Evolutionary conservation across 1,140 invertebrate genomes (phyloP), one percentile per base, ranked within the genome.

Genomic region (Aphelinus certus): DNA sequence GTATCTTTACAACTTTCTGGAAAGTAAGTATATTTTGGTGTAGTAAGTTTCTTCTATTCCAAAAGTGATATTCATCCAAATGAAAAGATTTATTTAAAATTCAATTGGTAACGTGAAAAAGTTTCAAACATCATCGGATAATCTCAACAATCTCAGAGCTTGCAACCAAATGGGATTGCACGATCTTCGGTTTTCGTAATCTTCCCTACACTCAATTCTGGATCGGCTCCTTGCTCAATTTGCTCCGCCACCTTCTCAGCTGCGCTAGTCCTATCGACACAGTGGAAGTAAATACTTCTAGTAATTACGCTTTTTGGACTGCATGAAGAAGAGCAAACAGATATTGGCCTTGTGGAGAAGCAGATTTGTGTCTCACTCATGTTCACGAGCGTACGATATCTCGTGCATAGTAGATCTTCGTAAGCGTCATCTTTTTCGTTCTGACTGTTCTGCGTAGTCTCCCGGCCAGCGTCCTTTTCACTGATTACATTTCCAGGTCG

Each of bases 301-400:
- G 4, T 53, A 53, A 6, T 53, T 53, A 6, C 4, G 51, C 51
- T 9, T 53, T 4, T 53, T 6, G 51, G 9, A 53, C 9, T 6
- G 9, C 51, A 53, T 6, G 4, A 4, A 53, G 51, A 53, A 4
- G 9, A 6, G 9, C 51, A 53, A 4, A 9, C 9, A 9, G 4
- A 9, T 9, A 53, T 9, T 6, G 51, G 51, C 9, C 9, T 4
- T 53, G 9, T 9, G 51, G 51, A 53, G 51, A 93, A 91, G 82
- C 91, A 92, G 46, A 89, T 85, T 70, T 88, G 82, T 53, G 83
- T 83, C 43, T 88, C 82, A 66, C 87, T 82, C 62, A 89, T 83
- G 42, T 87, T 85, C 73, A 88, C 89, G 71, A 88, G 83, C 4
- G 89, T 89, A 72, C 88, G 87, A 43, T 85, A 77, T 45, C 81